Evolutionary conservation across 2,888 invertebrate genomes (phyloP).

Genomic region (Eudiplozoon nipponicum): DNA sequence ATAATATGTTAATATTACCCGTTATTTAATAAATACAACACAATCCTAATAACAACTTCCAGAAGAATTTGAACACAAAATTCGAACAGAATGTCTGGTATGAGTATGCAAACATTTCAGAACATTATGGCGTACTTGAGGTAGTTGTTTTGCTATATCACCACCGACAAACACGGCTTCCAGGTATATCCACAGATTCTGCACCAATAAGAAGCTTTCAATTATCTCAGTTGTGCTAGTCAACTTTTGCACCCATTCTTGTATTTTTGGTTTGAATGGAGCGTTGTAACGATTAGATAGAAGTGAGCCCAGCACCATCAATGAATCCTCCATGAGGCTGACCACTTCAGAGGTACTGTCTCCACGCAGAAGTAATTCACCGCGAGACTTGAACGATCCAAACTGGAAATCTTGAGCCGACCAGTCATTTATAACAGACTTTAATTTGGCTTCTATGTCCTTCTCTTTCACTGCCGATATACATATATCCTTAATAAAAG

Average conservation of each 20-base stretch:
- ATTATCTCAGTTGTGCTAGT: conserved; percentile 80
- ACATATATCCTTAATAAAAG: conserved; percentile 44
- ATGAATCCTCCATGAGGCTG: conserved; percentile 62
- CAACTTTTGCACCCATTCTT: conserved; percentile 68
- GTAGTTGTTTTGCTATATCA: conserved; percentile 77
- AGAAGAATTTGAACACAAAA: too few species aligned
- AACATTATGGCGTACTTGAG: conserved; percentile 30
- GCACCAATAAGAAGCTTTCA: conserved; percentile 76
- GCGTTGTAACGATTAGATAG: conserved; percentile 80
- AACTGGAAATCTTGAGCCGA: conserved; percentile 55
- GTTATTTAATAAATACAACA: too few species aligned
- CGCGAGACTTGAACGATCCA: conserved; percentile 65
- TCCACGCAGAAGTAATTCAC: conserved; percentile 59
- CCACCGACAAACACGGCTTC: conserved; percentile 91
- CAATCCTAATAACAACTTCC: too few species aligned
- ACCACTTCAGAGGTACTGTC: conserved; percentile 82
- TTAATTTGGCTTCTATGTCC: conserved; percentile 71
- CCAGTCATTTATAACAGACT: conserved; percentile 78
- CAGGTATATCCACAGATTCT: conserved; percentile 88
- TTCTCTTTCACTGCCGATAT: conserved; percentile 90
- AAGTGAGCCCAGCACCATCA: conserved; percentile 67
- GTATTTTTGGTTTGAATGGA: conserved; percentile 73
- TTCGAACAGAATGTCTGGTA: too few species aligned
- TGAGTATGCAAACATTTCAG: too few species aligned
- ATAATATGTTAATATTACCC: too few species aligned